These are phyloP conservation scores for Amphiprion ocellaris DNA, from an alignment of 2,113 vertebrate genomes.

Conservation along the genomic window DNA sequence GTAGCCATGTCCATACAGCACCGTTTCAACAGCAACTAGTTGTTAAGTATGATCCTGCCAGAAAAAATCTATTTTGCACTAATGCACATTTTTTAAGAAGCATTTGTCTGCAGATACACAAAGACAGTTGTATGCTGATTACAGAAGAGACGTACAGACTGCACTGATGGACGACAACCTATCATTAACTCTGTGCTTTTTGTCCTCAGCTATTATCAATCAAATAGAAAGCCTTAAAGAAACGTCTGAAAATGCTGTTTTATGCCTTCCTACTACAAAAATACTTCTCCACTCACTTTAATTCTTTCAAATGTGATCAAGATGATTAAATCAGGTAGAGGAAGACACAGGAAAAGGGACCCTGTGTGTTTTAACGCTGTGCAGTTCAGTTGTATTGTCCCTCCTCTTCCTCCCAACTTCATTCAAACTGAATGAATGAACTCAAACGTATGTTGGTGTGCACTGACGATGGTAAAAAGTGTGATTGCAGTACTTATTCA, in stretches of 20 bases:
- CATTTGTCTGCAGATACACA: not conserved
- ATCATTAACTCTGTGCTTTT: constrained; percentile 40
- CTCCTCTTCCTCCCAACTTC: not conserved
- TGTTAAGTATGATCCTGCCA: not conserved
- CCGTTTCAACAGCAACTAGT: not conserved
- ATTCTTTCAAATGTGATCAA: too few species aligned
- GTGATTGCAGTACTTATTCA: too few species aligned
- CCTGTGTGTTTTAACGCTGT: not conserved
- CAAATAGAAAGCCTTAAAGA: constrained; percentile 1
- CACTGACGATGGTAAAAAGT: not conserved
- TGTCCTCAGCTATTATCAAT: constrained; percentile 7
- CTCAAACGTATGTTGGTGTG: not conserved
- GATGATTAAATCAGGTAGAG: too few species aligned
- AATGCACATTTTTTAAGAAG: not conserved
- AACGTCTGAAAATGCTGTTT: constrained; percentile 2
- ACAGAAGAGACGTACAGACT: constrained; percentile 15
- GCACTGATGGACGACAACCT: constrained; percentile 11
- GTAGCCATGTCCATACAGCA: not conserved
- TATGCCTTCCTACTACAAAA: not conserved
- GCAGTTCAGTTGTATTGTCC: not conserved
- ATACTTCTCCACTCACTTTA: too few species aligned
- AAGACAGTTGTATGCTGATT: not conserved
- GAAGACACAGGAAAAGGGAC: too few species aligned
- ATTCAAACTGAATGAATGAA: not conserved
- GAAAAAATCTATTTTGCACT: not conserved